Base-by-base conservation (phyloP, 2,113 vertebrate species). In the Galbula dea region DNA sequence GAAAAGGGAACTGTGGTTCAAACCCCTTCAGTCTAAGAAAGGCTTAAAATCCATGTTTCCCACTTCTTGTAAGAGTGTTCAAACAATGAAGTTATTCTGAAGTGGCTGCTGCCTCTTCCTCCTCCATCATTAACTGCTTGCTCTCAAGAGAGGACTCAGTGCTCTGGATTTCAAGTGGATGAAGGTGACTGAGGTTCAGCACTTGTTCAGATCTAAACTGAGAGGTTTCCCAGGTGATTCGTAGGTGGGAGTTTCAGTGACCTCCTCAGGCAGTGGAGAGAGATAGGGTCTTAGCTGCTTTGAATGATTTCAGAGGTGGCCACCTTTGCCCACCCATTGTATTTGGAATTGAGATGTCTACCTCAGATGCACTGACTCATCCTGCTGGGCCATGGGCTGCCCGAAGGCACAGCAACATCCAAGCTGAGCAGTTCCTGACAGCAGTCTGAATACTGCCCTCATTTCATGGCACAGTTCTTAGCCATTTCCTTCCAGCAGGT, bases 61-160 rank as follows among this genome's bases (percentile, higher is more conserved):
- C 93, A 96, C 96, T 96, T 96, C 88, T 96, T 90, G 43, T 95
- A 88, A 96, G 96, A 95, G 96, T 93, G 88, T 96, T 95, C 96
- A 96, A 95, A 96, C 96, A 96, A 94, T 96, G 92, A 95, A 96
- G 95, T 93, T 96, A 86, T 94, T 94, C 88, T 96, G 88, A 96
- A 96, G 96, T 95, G 96, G 90, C 74, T 93, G 83, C 95, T 90
- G 88, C 85, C 82, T 96, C 95, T 95, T 96, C 95, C 83, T 96
- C 87, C 89, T 91, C 92, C 88, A 94, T 93, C 95, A 94, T 95
- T 96, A 96, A 83, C 93, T 95, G 93, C 85, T 94, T 95, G 68
- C 86, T 94, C 92, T 96, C 79, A 94, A 94, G 93, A 95, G 79
- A 96, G 27, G 46, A 91, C 85, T 94, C 88, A n/a, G 61, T 95